Base-by-base conservation (phyloP, 2,113 vertebrate species). In the Lagopus leucura region DNA sequence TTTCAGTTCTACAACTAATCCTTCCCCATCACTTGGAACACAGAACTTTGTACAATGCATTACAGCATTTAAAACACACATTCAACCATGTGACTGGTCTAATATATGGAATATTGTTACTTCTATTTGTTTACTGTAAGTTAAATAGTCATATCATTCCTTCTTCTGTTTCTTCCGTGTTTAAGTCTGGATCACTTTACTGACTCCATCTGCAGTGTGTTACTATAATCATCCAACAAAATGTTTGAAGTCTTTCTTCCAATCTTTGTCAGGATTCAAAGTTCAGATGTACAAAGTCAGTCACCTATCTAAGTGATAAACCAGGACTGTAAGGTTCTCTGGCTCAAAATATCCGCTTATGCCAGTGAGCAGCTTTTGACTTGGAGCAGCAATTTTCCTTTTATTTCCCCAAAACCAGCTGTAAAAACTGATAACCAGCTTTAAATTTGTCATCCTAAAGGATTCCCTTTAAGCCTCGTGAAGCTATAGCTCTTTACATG, bases 351-450 rank as follows among this genome's bases (percentile, higher is more conserved):
- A 64, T 72, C 57, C 81, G 88, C 82, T 92, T 95, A 91, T 81
- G 91, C 71, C 7, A n/a, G 91, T 82, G 50, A 83, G 76, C 54
- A 87, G 66, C 82, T 93, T 95, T 94, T 90, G 86, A 89, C 73
- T 81, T 92, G 82, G 90, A 95, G 40, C 79, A 85, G 60, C 48
- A 86, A 48, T 95, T 97, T 93, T 81, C 52, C 72, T 88, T 95
- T 95, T 92, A 96, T 86, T 96, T 83, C 54, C 81, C 43, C 70
- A 71, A 89, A 96, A 90, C 54, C 69, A 94, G 89, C 82, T 92
- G 87, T 91, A 92, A 91, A 93, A 96, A 91, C 80, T 6, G 89
- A 97, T 95, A 96, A 94, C 57, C 79, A 92, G 70, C 32, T 96
- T 96, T 97, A 89, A 78, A 96, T 43, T 81, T 94, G 84, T 93